These are phyloP conservation scores for Heteromormyrus szaboi DNA, from an alignment of 2,797 vertebrate species.

Conservation along the genomic window DNA sequence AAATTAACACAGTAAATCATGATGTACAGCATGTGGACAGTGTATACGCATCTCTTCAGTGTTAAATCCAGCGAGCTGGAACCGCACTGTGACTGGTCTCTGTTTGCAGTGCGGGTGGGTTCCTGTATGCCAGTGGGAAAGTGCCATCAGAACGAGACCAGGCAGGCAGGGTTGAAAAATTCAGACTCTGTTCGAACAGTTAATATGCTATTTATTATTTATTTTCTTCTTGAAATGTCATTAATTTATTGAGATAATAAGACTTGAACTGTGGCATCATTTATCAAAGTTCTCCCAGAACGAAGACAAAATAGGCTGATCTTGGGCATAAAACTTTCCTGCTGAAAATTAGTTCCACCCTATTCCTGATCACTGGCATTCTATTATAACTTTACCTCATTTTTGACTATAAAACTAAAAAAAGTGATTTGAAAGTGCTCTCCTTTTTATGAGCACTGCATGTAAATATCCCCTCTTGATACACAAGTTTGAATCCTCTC, in stretches of 20 bases:
- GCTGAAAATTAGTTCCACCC: neutral
- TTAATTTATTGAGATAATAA: neutral
- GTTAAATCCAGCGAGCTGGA: neutral
- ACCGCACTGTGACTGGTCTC: neutral
- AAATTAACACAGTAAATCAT: neutral
- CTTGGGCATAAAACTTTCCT: neutral
- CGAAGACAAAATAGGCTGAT: neutral
- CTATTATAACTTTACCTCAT: neutral
- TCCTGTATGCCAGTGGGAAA: neutral
- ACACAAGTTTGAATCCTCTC: neutral
- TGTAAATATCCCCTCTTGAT: neutral
- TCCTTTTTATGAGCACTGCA: neutral
- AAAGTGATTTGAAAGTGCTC: neutral
- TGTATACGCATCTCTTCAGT: neutral
- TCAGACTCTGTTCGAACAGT: neutral
- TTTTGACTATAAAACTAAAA: neutral
- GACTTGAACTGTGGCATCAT: neutral
- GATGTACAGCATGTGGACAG: neutral
- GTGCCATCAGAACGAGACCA: neutral
- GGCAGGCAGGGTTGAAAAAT: neutral
- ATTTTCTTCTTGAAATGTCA: neutral
- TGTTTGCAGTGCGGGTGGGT: neutral
- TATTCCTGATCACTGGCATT: neutral
- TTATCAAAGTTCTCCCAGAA: neutral
- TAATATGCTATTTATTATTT: neutral